A percentile compares a stretch with the other conserved stretches of the same genome.
Conservation (phyloP, 2,113 vertebrate species). For the Passer domesticus region DNA sequence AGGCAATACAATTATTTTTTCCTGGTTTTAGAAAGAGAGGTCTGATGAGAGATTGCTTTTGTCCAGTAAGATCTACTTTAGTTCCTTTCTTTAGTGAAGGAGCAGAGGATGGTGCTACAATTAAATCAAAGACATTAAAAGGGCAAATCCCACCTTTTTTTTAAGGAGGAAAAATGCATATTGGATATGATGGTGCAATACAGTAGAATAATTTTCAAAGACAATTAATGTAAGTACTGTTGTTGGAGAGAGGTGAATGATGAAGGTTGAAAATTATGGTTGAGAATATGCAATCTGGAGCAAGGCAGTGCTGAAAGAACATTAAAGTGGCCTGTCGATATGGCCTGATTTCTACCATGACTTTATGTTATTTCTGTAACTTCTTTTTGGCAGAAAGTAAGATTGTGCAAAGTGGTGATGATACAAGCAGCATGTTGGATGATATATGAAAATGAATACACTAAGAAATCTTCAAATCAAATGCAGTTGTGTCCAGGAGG, state of each 20-base stretch:
- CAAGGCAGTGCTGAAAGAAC: neutral
- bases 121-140: slow-evolving; percentile 4
- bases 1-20: neutral
- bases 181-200: neutral
- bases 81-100: neutral
- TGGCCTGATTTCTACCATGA: neutral
- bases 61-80: neutral
- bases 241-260: neutral
- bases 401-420: slow-evolving; percentile 5
- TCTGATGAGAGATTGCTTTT: neutral
- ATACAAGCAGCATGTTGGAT: neutral
- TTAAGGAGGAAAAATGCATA: neutral
- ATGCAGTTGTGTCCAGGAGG: slow-evolving; percentile 35
- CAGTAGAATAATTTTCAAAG: neutral
- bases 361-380: neutral
- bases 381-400: neutral
- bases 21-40: neutral
- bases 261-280: neutral
- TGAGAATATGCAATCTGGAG: neutral
- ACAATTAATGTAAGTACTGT: neutral
- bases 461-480: slow-evolving; percentile 24
- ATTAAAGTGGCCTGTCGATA: neutral
- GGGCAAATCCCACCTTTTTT: neutral
- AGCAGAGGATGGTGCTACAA: neutral
- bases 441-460: neutral